phyloP scores from a whole-genome alignment of 1,140 invertebrate species.

The Neuroterus valhalla region DNA sequence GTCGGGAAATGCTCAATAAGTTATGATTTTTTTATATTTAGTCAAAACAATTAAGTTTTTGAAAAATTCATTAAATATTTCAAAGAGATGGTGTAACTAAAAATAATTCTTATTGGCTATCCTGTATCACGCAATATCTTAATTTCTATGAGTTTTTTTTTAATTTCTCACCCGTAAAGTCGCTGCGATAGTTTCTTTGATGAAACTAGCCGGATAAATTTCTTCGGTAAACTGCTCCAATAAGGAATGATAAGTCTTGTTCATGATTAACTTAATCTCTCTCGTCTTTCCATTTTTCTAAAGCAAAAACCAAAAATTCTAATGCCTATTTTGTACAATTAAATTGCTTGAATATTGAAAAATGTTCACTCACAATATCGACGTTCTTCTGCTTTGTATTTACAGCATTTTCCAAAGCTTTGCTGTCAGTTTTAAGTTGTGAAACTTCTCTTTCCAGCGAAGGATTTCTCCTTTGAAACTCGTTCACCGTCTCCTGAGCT shows the following conservation, averaged over 20 bases:
- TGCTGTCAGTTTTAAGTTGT: background rate
- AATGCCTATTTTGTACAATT: background rate
- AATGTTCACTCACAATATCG: background rate
- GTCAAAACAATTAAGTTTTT: no score
- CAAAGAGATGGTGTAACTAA: no score
- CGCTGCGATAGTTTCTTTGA: conserved; percentile 58
- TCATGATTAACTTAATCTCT: conserved; percentile 66
- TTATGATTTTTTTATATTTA: no score
- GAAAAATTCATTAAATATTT: no score
- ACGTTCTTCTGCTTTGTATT: background rate
- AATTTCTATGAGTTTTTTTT: conserved; percentile 28
- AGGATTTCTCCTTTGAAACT: conserved; percentile 11
- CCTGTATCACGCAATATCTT: background rate
- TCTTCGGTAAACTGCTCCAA: conserved; percentile 59
- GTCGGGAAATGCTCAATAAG: no score
- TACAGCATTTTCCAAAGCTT: conserved; percentile 39
- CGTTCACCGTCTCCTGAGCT: background rate
- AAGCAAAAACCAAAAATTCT: conserved; percentile 30
- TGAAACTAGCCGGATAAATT: conserved; percentile 55
- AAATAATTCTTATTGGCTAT: no score
- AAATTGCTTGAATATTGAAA: background rate
- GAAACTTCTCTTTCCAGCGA: background rate
- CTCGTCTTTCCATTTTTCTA: conserved; percentile 56
- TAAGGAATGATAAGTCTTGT: conserved; percentile 60
- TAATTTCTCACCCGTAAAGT: conserved; percentile 59